phyloP scores from a whole-genome alignment of 2,888 invertebrate species.

The Protonemura montana region DNA sequence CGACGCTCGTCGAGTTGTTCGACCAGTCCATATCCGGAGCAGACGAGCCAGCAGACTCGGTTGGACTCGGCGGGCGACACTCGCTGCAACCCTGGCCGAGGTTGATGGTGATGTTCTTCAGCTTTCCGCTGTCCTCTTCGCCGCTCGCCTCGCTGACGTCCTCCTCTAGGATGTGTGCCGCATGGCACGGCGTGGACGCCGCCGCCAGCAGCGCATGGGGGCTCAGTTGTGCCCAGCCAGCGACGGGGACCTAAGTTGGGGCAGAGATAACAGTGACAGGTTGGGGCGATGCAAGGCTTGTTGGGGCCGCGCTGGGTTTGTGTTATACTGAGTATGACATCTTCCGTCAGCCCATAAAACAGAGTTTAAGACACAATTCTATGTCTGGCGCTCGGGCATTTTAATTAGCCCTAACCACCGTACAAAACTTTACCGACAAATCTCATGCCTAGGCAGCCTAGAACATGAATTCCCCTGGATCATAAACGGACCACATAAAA shows the following conservation, averaged over 20 bases:
- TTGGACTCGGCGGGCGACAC: background rate
- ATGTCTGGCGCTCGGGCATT: too few species aligned
- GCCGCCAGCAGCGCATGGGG: conserved; percentile 51
- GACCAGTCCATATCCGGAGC: conserved; percentile 30
- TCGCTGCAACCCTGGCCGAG: conserved; percentile 50
- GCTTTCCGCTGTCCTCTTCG: conserved; percentile 57
- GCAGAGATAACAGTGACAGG: too few species aligned
- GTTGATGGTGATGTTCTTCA: conserved; percentile 60
- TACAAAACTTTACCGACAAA: too few species aligned
- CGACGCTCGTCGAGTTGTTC: conserved; percentile 33
- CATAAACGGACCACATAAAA: too few species aligned
- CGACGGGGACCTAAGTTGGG: conserved; percentile 12
- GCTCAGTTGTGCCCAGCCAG: conserved; percentile 52
- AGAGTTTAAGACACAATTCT: too few species aligned
- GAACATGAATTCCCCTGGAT: too few species aligned
- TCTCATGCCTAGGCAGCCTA: too few species aligned
- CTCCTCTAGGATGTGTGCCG: conserved; percentile 50
- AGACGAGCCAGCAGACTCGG: background rate
- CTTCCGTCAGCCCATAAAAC: too few species aligned
- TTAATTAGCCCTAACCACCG: too few species aligned
- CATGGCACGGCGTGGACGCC: conserved; percentile 24
- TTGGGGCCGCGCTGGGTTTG: too few species aligned
- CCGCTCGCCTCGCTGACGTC: conserved; percentile 53
- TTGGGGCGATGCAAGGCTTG: too few species aligned
- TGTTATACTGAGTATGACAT: too few species aligned